Conservation (phyloP, 2,888 invertebrate genomes). For the Tryphoninae sp. region DNA sequence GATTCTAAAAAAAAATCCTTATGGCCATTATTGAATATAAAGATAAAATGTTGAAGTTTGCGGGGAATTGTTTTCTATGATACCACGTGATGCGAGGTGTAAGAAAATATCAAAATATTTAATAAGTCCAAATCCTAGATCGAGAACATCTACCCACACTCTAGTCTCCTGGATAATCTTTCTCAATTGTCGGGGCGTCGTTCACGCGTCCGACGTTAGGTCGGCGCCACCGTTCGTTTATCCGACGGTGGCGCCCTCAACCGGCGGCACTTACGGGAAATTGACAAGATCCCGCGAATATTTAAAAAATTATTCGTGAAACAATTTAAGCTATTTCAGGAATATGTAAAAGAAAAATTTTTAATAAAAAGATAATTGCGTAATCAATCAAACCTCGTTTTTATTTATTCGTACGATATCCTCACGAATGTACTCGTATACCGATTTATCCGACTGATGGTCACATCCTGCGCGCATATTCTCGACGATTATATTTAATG, state of each 20-base stretch:
- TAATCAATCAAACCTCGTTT: conserved; percentile 44
- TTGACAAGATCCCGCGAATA: conserved; percentile 18
- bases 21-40: background rate
- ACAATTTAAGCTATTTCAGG: conserved; percentile 18
- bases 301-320: conserved; percentile 18
- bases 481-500: conserved; percentile 37
- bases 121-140: background rate
- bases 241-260: conserved; percentile 13
- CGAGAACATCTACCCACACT: background rate
- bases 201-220: background rate
- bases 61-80: background rate
- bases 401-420: conserved; percentile 54
- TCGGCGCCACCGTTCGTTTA: background rate
- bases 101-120: background rate
- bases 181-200: background rate
- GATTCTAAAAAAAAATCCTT: background rate
- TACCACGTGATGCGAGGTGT: background rate
- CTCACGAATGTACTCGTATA: background rate
- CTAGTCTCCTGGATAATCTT: background rate
- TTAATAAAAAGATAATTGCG: conserved; percentile 33
- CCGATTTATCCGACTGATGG: background rate
- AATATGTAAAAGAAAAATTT: conserved; percentile 12
- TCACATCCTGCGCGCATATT: conserved; percentile 15
- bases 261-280: background rate
- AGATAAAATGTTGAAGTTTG: background rate